phyloP scores from a whole-genome alignment of 2,888 invertebrate species.

The Xylota sylvarum region DNA sequence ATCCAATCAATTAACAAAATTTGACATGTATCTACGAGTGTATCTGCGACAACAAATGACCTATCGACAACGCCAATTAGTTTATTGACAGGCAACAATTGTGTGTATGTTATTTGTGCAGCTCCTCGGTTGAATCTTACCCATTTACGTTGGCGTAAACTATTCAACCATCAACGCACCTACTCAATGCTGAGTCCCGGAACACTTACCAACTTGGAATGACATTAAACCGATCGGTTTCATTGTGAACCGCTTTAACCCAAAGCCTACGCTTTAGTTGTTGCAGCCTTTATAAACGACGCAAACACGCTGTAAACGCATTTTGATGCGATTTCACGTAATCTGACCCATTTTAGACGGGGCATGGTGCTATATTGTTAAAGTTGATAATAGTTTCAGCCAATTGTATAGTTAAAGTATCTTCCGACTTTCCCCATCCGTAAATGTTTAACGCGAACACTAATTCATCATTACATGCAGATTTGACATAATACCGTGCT shows the following conservation, averaged over 20 bases:
- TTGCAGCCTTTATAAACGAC: background rate
- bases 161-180: background rate
- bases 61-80: constrained; percentile 27
- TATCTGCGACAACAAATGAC: constrained; percentile 21
- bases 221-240: constrained; percentile 17
- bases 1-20: constrained; percentile 35
- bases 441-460: constrained; percentile 30
- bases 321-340: constrained; percentile 35
- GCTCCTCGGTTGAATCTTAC: background rate
- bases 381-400: constrained; percentile 29
- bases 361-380: constrained; percentile 8
- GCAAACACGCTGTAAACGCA: background rate
- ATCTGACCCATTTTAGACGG: constrained; percentile 42
- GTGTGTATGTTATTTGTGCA: background rate
- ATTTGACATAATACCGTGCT: constrained; percentile 63
- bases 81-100: constrained; percentile 26
- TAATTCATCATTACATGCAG: constrained; percentile 46
- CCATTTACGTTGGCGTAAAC: constrained; percentile 5
- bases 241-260: constrained; percentile 15
- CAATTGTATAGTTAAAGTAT: constrained; percentile 34
- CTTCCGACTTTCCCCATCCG: constrained; percentile 44
- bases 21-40: constrained; percentile 22
- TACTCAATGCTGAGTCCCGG: constrained; percentile 16
- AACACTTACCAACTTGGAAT: constrained; percentile 25
- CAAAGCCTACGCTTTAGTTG: constrained; percentile 9